Base-by-base conservation (phyloP, 2,797 vertebrate genomes). In the Enteromius thamalakanensis region DNA sequence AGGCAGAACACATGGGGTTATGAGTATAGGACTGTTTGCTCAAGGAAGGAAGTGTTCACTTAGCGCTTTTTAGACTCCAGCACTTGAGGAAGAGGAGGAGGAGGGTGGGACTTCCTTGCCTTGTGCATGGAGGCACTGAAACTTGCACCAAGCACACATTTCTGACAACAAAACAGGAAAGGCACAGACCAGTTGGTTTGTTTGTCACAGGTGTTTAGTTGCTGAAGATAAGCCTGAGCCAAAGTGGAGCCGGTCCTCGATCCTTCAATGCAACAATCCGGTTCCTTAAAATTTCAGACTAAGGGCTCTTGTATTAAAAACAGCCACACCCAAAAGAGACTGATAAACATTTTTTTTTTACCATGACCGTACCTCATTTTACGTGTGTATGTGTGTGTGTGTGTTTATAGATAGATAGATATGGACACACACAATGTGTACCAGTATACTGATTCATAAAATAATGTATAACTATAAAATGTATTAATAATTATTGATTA, bases 121-220 rank as follows among this genome's bases (percentile, higher is more conserved):
- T 88, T 87, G 86, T 88, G 86, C 87, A 84, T 45, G 67, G 67
- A 84, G 86, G 82, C 76, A 87, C 49, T 65, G 82, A 51, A 29
- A 76, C 81, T 84, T 71, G 79, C 82, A 86, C 72, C 84, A 80
- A 55, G 49, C 76, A 77, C 76, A 86, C 80, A 86, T 81, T 86
- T 84, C 72, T 80, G 82, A 86, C 84, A 87, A 77, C 84, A 88
- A 88, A 88, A 88, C 87, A 88, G 87, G 87, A 88, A 88, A 85
- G 80, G 74, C 80, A 77, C 76, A 86, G 82, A 84, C 26, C 84
- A 86, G 80, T 82, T 69, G 69, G 81, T 79, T 88, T 62, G 82
- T 87, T 86, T 85, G 84, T 87, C 82, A 84, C 87, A 86, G 86
- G 87, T 87, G 87, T 80, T 84, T 72, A 62, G 75, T 26, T 78